Conservation (phyloP, 2,113 vertebrate genomes). For the Platysteira castanea region DNA sequence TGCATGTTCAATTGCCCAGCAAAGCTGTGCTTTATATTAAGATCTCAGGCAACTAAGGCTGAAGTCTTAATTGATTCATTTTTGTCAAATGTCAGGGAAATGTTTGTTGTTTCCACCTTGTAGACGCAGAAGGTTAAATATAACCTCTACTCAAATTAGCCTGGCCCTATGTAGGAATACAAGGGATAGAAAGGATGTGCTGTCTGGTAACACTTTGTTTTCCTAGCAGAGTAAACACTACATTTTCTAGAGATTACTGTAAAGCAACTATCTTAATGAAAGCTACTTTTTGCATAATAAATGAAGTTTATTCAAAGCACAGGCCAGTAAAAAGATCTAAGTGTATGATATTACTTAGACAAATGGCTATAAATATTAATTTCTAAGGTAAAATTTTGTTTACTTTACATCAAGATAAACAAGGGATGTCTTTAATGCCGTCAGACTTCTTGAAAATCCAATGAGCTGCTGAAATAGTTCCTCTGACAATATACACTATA, state of each 20-base stretch:
- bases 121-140: not conserved
- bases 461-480: constrained; percentile 13
- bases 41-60: not conserved
- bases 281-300: not conserved
- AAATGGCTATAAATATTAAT: constrained; percentile 15
- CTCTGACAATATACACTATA: not conserved
- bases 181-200: not conserved
- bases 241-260: not conserved
- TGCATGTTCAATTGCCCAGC: not conserved
- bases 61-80: not conserved
- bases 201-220: not conserved
- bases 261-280: not conserved
- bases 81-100: not conserved
- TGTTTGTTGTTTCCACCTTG: not conserved
- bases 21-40: not conserved
- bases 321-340: not conserved
- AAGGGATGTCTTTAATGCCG: not conserved
- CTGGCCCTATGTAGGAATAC: not conserved
- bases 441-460: constrained; percentile 23
- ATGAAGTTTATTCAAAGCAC: not conserved
- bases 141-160: not conserved
- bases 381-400: not conserved
- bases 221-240: not conserved
- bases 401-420: constrained; percentile 7
- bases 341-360: not conserved